Conservation (phyloP, 2,888 invertebrate species). For the Parnassius smintheus region DNA sequence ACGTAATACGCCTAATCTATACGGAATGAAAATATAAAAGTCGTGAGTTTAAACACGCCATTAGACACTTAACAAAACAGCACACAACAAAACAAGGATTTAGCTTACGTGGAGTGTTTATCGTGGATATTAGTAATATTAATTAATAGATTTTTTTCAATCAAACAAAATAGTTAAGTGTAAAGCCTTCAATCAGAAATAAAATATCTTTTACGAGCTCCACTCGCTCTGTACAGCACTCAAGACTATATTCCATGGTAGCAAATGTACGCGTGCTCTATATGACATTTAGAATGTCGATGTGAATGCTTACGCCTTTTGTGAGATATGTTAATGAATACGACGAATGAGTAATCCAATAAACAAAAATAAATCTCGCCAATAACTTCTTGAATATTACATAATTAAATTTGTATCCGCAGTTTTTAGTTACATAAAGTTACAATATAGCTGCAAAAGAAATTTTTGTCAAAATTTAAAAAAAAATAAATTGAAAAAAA, state of each 20-base stretch:
- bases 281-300: slow-evolving; percentile 52
- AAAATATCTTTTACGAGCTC: not conserved
- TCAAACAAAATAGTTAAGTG: too few species aligned
- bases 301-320: slow-evolving; percentile 35
- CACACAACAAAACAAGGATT: too few species aligned
- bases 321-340: slow-evolving; percentile 24
- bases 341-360: slow-evolving; percentile 12
- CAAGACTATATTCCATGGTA: slow-evolving; percentile 29
- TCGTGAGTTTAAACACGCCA: too few species aligned
- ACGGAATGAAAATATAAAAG: too few species aligned
- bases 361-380: too few species aligned
- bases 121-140: too few species aligned
- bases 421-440: not conserved
- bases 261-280: slow-evolving; percentile 33
- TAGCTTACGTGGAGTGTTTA: too few species aligned
- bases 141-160: too few species aligned
- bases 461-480: too few species aligned
- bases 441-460: not conserved
- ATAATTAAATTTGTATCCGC: slow-evolving; percentile 8
- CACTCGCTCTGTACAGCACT: slow-evolving; percentile 6
- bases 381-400: slow-evolving; percentile 18
- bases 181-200: not conserved
- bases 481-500: too few species aligned
- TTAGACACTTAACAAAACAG: too few species aligned
- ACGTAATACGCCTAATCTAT: too few species aligned